These are phyloP conservation scores for Drosophila anomelani DNA, from an alignment of 2,888 invertebrate genomes.

Conservation along the genomic window DNA sequence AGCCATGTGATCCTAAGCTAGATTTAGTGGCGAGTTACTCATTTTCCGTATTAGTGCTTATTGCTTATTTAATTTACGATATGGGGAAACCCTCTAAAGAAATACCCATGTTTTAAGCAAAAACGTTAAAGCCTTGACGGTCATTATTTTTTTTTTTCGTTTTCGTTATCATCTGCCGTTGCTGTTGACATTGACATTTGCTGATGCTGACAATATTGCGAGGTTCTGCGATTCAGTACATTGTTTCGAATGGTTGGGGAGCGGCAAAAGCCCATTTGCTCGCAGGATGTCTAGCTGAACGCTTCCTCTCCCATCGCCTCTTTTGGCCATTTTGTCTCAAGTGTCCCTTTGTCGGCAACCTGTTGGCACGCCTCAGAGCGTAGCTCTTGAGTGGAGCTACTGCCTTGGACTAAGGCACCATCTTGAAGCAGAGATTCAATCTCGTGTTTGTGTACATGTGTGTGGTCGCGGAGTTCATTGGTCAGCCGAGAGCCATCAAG, in stretches of 20 bases:
- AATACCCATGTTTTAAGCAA: neutral
- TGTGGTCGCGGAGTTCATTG: constrained; percentile 58
- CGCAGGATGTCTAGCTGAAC: constrained; percentile 65
- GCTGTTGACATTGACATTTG: constrained; percentile 81
- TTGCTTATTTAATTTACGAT: neutral
- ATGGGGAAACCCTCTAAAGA: neutral
- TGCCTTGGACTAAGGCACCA: constrained; percentile 23
- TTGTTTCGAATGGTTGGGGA: constrained; percentile 3
- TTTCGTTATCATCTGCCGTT: constrained; percentile 29
- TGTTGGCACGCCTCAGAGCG: constrained; percentile 20
- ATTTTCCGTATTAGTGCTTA: no score
- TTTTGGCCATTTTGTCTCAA: constrained; percentile 64
- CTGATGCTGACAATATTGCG: constrained; percentile 55
- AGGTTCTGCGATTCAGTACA: constrained; percentile 27
- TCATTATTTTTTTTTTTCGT: constrained; percentile 9
- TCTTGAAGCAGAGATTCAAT: constrained; percentile 10
- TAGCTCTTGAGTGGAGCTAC: constrained; percentile 28
- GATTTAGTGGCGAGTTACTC: neutral
- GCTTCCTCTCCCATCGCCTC: constrained; percentile 31
- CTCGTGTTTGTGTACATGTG: neutral
- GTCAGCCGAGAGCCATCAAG: constrained; percentile 58
- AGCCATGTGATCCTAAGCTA: neutral
- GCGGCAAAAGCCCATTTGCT: constrained; percentile 44
- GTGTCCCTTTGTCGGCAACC: constrained; percentile 71
- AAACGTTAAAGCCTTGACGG: constrained; percentile 45